Conservation (phyloP, 2,113 vertebrate genomes). For the Alouatta palliata region DNA sequence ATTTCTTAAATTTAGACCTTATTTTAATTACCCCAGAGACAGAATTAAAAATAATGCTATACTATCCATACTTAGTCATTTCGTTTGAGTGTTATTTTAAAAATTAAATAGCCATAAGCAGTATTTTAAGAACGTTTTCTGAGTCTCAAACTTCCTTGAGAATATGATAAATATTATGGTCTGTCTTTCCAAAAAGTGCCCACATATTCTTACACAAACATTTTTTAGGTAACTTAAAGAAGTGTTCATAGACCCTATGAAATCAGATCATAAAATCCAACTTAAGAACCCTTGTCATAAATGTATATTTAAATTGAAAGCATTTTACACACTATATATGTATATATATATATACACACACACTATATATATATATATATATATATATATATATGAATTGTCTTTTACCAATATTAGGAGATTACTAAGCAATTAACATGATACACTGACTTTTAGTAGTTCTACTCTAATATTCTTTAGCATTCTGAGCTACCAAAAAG, state of each 20-base stretch:
- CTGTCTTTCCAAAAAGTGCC: neutral
- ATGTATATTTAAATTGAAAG: neutral
- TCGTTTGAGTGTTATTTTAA: neutral
- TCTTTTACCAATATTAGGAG: neutral
- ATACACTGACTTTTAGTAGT: neutral
- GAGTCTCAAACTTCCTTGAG: neutral
- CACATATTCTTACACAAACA: neutral
- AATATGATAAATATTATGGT: neutral
- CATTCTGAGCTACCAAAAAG: neutral
- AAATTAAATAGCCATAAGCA: neutral
- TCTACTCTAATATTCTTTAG: neutral
- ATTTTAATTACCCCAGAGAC: neutral
- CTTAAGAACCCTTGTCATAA: neutral
- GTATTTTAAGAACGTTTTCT: conserved; percentile 24
- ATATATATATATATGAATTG: neutral
- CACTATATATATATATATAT: too few species aligned
- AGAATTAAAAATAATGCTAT: neutral
- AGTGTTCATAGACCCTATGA: neutral
- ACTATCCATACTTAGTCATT: neutral
- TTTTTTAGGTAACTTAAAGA: neutral
- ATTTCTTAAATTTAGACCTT: conserved; percentile 1
- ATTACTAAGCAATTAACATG: neutral
- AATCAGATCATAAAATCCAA: neutral
- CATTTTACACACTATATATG: neutral
- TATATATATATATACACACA: neutral